Conservation (phyloP, 2,888 invertebrate genomes). For the Leucophora obtusa region DNA sequence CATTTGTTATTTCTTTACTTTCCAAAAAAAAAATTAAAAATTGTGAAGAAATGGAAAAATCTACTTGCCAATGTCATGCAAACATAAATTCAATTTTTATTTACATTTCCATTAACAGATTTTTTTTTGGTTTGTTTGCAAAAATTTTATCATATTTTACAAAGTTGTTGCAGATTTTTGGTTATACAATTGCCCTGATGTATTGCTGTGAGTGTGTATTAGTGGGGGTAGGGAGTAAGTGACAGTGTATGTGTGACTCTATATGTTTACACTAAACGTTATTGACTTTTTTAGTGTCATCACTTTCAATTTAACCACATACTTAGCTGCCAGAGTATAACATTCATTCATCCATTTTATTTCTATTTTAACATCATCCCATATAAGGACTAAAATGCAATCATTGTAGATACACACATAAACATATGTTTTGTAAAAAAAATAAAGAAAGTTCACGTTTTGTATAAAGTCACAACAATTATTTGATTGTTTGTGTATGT, state of each 20-base stretch:
- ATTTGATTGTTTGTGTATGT: constrained; percentile 31
- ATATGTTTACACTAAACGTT: constrained; percentile 52
- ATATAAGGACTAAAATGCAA: constrained; percentile 52
- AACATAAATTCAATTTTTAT: constrained; percentile 50
- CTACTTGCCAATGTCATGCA: neutral
- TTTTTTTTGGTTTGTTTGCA: constrained; percentile 1
- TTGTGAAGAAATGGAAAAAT: neutral
- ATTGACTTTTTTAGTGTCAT: constrained; percentile 66
- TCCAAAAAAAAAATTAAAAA: neutral
- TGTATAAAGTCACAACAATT: constrained; percentile 41
- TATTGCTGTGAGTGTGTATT: constrained; percentile 1
- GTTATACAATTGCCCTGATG: constrained; percentile 38
- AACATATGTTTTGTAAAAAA: neutral
- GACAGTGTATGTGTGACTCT: neutral
- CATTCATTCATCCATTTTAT: constrained; percentile 31
- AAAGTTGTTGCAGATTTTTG: constrained; percentile 25
- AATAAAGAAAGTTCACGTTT: constrained; percentile 49
- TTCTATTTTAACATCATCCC: constrained; percentile 29
- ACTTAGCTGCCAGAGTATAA: constrained; percentile 36
- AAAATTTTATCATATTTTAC: constrained; percentile 42
- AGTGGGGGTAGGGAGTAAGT: neutral
- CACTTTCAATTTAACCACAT: constrained; percentile 65
- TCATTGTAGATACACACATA: constrained; percentile 11
- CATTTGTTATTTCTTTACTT: neutral
- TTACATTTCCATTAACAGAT: constrained; percentile 50